Evolutionary conservation across 1,140 invertebrate genomes (phyloP), one percentile per base, ranked within the genome.

Genomic region (Dysdera silvatica): DNA sequence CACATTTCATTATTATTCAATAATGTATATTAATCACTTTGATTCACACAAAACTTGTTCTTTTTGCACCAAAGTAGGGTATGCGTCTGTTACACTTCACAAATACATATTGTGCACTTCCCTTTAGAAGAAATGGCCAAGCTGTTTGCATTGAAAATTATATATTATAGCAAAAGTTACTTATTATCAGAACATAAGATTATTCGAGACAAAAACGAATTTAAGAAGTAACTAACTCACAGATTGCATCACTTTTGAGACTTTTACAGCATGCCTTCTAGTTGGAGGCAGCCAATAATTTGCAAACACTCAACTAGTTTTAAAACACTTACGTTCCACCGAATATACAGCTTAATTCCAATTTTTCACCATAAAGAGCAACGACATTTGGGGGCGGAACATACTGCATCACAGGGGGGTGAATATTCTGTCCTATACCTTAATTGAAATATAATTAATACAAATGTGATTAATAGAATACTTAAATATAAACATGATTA

Each of bases 331-430:
- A 53, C 33, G 78, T 79, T 60, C 51, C 70, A 60, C 3, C 52
- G 31, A n/a, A 54, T 12, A 54, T 54, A 47, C 66, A 70, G 40
- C 48, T 40, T 31, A 70, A 60, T 71, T 87, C 85, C 4, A 88
- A 82, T 67, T 82, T 84, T 72, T 88, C 87, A 60, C 90, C 91
- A 55, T 88, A 80, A 62, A 87, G 75, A 0, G 87, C 91, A 20
- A 90, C 83, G 71, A 91, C 87, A 71, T 89, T 89, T 72, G 88
- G 89, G 49, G 89, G 85, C 0, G 85, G 87, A 1, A 86, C 84
- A 71, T 95, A 95, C 71, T 95, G 91, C 20, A 80, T 76, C 0
- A 82, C 81, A 28, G 79, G 78, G 10, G 10, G 29, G 67, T 86
- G 81, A 71, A 87, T 88, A 71, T 90, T 91, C 71, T 85, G 84